phyloP scores from a whole-genome alignment of 2,797 vertebrate species.

The Australoheros facetus region DNA sequence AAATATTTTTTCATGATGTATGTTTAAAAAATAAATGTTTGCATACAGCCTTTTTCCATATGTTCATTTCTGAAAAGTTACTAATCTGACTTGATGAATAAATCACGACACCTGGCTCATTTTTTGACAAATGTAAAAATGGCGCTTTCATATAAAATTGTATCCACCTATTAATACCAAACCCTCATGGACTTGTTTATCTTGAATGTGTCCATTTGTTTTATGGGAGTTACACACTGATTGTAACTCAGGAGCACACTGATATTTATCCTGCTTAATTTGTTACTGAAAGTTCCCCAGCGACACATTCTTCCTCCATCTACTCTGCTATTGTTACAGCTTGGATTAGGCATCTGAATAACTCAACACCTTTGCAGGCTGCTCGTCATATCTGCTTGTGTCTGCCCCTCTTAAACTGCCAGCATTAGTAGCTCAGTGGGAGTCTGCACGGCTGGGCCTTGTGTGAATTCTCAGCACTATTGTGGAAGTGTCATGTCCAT shows the following conservation, averaged over 20 bases:
- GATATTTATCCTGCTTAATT: conserved; percentile 12
- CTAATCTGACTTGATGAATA: neutral
- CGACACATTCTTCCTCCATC: conserved; percentile 20
- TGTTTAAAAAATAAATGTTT: neutral
- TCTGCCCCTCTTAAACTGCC: conserved; percentile 20
- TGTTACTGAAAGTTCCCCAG: conserved; percentile 30
- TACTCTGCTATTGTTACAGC: conserved; percentile 38
- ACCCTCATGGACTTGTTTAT: neutral
- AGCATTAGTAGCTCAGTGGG: conserved; percentile 35
- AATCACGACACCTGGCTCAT: neutral
- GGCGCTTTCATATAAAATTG: neutral
- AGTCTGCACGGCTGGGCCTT: neutral
- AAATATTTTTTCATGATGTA: too few species aligned
- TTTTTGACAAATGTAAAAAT: neutral
- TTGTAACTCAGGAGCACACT: neutral
- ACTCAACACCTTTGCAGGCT: conserved; percentile 32
- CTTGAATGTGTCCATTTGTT: neutral
- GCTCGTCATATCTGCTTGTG: conserved; percentile 3
- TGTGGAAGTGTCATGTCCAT: conserved; percentile 50
- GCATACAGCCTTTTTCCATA: neutral
- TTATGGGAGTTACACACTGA: neutral
- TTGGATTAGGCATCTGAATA: conserved; percentile 30
- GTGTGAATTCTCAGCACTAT: conserved; percentile 52
- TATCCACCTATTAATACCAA: neutral
- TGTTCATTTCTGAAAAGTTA: neutral